These are phyloP conservation scores for Nomada goodeniana DNA, from an alignment of 2,888 invertebrate species.

Conservation along the genomic window DNA sequence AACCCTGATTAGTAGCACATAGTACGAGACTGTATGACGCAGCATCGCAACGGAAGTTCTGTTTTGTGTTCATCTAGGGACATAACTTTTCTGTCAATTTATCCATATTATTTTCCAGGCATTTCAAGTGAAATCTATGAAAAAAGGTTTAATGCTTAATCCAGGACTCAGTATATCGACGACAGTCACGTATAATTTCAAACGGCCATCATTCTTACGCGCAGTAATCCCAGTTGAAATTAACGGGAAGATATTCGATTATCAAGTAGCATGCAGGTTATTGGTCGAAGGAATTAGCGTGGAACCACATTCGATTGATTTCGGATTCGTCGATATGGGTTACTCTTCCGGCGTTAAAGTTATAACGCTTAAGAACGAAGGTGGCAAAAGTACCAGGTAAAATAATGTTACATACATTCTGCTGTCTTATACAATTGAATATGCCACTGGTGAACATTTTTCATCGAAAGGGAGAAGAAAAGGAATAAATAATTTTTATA, in stretches of 20 bases:
- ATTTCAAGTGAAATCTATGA: constrained; percentile 78
- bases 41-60: not conserved
- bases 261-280: constrained; percentile 76
- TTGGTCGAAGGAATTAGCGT: constrained; percentile 75
- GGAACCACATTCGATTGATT: constrained; percentile 80
- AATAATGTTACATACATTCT: not conserved
- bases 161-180: constrained; percentile 82
- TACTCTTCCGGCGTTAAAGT: constrained; percentile 80
- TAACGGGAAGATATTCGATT: constrained; percentile 77
- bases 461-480: too few relatives aligned
- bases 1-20: too few relatives aligned
- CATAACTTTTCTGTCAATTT: not conserved
- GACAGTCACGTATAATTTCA: constrained; percentile 79
- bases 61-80: not conserved
- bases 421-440: too few relatives aligned
- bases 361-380: constrained; percentile 81
- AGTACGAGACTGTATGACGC: too few relatives aligned
- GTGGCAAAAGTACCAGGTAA: constrained; percentile 80
- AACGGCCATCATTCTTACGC: constrained; percentile 72
- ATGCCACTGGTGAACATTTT: too few relatives aligned
- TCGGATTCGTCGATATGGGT: constrained; percentile 84
- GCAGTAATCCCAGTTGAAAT: constrained; percentile 81
- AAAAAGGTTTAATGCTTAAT: constrained; percentile 73
- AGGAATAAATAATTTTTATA: too few relatives aligned
- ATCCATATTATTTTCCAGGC: constrained; percentile 72